A percentile compares a stretch with the other conserved stretches of the same genome.
Evolutionary conservation across 2,797 vertebrate species (phyloP).

Genomic region (Cossypha heuglini): DNA sequence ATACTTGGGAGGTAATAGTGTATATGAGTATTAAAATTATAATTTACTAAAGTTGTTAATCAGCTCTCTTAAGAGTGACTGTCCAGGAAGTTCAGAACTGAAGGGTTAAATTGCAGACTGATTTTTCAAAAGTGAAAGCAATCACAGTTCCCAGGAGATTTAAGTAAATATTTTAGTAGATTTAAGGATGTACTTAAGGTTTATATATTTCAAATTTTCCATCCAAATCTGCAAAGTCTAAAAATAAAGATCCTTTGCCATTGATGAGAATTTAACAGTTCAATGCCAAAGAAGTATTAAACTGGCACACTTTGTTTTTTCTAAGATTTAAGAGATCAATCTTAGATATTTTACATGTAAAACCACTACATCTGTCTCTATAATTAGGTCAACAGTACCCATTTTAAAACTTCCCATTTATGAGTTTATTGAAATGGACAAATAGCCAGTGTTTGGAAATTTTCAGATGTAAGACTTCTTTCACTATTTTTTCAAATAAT

Average conservation of each 20-base stretch:
- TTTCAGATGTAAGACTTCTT: not conserved
- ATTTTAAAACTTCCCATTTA: not conserved
- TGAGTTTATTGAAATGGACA: not conserved
- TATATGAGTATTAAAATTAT: not conserved
- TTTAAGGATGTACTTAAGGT: not conserved
- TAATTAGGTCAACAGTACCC: not conserved
- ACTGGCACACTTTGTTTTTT: not conserved
- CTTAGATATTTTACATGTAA: not conserved
- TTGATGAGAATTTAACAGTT: accelerated
- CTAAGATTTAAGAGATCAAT: not conserved
- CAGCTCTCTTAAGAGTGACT: not conserved
- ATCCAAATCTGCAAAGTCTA: not conserved
- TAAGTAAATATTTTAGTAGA: not conserved
- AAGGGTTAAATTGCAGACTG: not conserved
- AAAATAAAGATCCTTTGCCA: not conserved
- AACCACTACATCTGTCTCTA: not conserved
- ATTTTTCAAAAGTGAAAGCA: not conserved
- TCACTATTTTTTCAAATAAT: not conserved
- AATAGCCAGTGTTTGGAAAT: not conserved
- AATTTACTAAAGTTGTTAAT: not conserved
- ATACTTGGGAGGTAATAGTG: not conserved
- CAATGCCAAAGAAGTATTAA: not conserved
- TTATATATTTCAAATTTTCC: not conserved
- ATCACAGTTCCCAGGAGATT: not conserved
- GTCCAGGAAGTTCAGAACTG: not conserved